Evolutionary conservation across 2,797 vertebrate genomes (phyloP).

Genomic region (Linurgus olivaceus): DNA sequence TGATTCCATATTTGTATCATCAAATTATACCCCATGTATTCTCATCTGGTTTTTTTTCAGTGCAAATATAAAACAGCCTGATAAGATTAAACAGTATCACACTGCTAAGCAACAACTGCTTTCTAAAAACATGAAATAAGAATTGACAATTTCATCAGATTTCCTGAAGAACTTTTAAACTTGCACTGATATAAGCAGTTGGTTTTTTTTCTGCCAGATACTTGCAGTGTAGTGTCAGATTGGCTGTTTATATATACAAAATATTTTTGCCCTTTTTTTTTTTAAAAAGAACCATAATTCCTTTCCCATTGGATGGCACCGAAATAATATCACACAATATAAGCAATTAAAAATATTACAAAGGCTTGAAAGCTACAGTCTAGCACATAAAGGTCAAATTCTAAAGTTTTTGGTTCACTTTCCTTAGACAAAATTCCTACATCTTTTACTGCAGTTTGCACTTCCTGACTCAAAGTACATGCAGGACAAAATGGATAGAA

Average conservation of each 20-base stretch:
- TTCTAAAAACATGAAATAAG: not conserved
- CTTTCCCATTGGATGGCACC: not conserved
- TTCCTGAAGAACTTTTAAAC: not conserved
- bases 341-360: not conserved
- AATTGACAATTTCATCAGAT: not conserved
- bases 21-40: not conserved
- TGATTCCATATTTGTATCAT: not conserved
- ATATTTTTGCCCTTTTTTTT: not conserved
- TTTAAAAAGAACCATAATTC: not conserved
- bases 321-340: not conserved
- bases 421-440: not conserved
- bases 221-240: not conserved
- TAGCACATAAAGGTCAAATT: not conserved
- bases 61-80: not conserved
- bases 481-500: not conserved
- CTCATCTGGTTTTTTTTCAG: not conserved
- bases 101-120: not conserved
- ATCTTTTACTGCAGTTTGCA: not conserved
- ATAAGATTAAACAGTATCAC: not conserved
- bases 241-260: not conserved
- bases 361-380: not conserved
- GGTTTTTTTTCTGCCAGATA: not conserved
- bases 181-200: not conserved
- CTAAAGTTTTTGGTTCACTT: not conserved
- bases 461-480: not conserved